These are phyloP conservation scores for Tolypeutes matacus DNA, from an alignment of 2,797 vertebrate species.

Conservation along the genomic window DNA sequence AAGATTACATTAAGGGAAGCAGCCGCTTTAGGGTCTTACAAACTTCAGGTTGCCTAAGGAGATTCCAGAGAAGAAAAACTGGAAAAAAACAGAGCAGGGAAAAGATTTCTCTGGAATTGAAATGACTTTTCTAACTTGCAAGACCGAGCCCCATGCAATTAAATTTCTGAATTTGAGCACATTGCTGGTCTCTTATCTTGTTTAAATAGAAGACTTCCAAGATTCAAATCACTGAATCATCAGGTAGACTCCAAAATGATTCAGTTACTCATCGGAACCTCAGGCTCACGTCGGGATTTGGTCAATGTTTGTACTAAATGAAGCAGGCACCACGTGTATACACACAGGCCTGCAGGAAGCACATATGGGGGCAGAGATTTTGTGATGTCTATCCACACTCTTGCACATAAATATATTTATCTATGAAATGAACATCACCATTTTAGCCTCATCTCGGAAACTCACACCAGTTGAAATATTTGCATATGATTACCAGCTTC, in stretches of 20 bases:
- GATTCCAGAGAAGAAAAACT: neutral
- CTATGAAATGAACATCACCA: conserved; percentile 73
- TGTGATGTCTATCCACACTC: neutral
- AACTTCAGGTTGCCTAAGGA: neutral
- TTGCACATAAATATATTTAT: conserved; percentile 20
- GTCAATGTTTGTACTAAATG: conserved; percentile 34
- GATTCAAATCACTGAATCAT: conserved; percentile 15
- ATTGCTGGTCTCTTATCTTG: conserved; percentile 42
- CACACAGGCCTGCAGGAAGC: neutral
- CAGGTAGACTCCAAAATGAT: conserved; percentile 9
- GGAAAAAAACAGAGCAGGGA: neutral
- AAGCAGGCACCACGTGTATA: neutral
- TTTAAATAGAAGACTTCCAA: conserved; percentile 77
- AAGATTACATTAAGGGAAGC: neutral
- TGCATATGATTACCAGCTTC: conserved; percentile 83
- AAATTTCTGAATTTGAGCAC: conserved; percentile 66
- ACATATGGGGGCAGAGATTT: neutral
- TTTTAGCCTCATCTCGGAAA: conserved; percentile 67
- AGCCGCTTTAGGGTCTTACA: neutral
- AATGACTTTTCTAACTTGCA: conserved; percentile 31
- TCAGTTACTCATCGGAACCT: conserved; percentile 66
- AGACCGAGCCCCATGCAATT: conserved; percentile 20
- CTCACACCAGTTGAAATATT: conserved; percentile 83
- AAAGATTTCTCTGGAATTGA: neutral
- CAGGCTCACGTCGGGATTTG: conserved; percentile 48